Evolutionary conservation across 2,888 invertebrate species (phyloP).

Genomic region (Catocala fraxini): DNA sequence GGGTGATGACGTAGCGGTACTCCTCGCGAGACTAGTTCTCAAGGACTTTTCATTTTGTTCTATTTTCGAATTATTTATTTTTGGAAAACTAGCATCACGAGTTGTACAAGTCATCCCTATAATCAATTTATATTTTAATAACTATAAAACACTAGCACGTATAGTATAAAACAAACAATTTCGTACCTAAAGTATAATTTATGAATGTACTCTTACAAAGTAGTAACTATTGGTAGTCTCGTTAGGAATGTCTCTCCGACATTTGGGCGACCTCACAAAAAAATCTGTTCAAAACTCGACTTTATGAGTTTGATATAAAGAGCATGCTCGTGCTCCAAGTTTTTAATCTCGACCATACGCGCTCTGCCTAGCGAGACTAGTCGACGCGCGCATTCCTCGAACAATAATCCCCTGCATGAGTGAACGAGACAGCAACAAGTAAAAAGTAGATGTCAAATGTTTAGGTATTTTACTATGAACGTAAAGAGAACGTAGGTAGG

Average conservation of each 20-base stretch:
- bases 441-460: conserved; percentile 86
- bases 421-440: conserved; percentile 77
- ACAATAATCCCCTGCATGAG: conserved; percentile 80
- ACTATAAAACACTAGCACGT: conserved; percentile 8
- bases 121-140: conserved; percentile 21
- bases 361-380: conserved; percentile 77
- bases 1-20: conserved; percentile 81
- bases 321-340: conserved; percentile 30
- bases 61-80: conserved; percentile 70
- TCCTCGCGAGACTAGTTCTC: conserved; percentile 86
- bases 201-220: conserved; percentile 84
- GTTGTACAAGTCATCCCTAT: conserved; percentile 10
- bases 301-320: conserved; percentile 53
- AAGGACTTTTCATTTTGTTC: conserved; percentile 84
- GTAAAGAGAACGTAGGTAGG: conserved; percentile 80
- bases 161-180: conserved; percentile 11
- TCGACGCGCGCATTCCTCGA: conserved; percentile 86
- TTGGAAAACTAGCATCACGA: conserved; percentile 43
- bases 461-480: conserved; percentile 85
- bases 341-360: conserved; percentile 63
- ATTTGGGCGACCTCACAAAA: conserved; percentile 43
- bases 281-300: conserved; percentile 56
- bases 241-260: conserved; percentile 58
- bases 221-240: conserved; percentile 83
- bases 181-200: conserved; percentile 74